phyloP scores from a whole-genome alignment of 2,113 vertebrate species.

The Aythya baeri region DNA sequence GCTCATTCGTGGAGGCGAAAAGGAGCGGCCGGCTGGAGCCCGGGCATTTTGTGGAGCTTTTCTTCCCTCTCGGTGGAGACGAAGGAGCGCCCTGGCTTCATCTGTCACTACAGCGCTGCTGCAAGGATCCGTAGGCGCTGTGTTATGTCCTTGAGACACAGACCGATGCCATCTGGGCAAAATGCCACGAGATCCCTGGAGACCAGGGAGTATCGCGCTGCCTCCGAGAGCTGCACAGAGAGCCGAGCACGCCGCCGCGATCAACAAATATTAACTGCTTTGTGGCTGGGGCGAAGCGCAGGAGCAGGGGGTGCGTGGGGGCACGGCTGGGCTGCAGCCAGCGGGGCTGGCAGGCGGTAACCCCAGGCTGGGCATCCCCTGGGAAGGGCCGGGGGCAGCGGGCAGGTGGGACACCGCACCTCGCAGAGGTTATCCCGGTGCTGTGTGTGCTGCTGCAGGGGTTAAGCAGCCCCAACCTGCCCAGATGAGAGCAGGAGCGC shows the following conservation, averaged over 20 bases:
- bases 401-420: neutral
- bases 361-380: neutral
- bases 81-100: neutral
- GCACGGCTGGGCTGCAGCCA: neutral
- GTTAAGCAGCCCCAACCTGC: neutral
- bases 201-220: neutral
- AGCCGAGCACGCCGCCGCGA: neutral
- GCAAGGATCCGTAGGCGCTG: neutral
- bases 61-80: neutral
- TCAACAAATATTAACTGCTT: neutral
- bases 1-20: neutral
- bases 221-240: neutral
- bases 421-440: no score
- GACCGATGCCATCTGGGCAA: slow-evolving; percentile 34
- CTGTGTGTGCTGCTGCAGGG: accelerated
- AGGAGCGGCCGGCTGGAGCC: neutral
- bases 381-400: neutral
- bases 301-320: neutral
- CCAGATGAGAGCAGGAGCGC: neutral
- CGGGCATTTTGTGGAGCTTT: neutral
- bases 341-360: neutral
- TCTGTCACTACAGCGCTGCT: neutral
- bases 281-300: neutral
- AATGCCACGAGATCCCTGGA: slow-evolving; percentile 7
- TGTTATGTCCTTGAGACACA: slow-evolving; percentile 26